These are phyloP conservation scores for Microctonus aethiopoides DNA, from an alignment of 2,888 invertebrate genomes.

Conservation along the genomic window DNA sequence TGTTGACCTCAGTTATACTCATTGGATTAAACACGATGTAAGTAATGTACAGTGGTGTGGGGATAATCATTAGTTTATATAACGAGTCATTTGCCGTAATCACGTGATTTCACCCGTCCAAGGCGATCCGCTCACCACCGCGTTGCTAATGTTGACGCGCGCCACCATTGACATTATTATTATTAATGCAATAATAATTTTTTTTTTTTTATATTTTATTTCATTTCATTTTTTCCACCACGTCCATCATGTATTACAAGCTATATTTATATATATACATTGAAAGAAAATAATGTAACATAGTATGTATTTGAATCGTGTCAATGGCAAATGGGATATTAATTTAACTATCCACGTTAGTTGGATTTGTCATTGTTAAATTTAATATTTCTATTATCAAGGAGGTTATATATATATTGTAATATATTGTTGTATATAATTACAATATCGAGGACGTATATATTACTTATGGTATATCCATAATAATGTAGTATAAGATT, in stretches of 20 bases:
- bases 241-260: neutral
- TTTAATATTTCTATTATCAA: neutral
- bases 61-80: constrained; percentile 65
- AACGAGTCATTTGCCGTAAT: constrained; percentile 66
- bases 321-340: neutral
- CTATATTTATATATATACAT: neutral
- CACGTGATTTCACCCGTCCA: constrained; percentile 62
- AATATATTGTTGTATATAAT: neutral
- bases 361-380: neutral
- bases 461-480: neutral
- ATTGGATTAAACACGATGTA: constrained; percentile 50
- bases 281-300: neutral
- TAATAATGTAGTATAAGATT: neutral
- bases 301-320: neutral
- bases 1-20: constrained; percentile 33
- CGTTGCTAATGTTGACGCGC: constrained; percentile 39
- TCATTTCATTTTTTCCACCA: neutral
- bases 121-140: constrained; percentile 64
- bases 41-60: constrained; percentile 44
- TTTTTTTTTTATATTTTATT: neutral
- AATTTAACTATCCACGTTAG: neutral
- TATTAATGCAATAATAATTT: neutral
- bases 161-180: constrained; percentile 15
- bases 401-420: neutral
- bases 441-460: neutral